Percentiles rank a stretch among this genome's conserved stretches.
Conservation (phyloP, 2,888 invertebrate genomes). For the Apodemia duryi region DNA sequence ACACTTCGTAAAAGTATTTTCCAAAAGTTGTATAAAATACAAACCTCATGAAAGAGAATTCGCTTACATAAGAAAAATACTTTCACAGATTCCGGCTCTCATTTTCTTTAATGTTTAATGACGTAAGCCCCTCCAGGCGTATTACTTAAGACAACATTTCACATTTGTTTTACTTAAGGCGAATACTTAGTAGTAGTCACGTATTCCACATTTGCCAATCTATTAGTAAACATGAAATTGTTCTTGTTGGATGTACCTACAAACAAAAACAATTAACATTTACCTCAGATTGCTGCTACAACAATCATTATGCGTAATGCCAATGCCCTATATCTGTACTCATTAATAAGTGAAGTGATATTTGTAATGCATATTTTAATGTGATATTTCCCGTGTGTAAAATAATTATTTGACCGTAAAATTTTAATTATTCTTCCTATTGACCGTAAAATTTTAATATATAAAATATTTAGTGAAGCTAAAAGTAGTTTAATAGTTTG, state of each 20-base stretch:
- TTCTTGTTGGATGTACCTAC: neutral
- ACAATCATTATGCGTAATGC: neutral
- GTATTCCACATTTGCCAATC: slow-evolving; percentile 16
- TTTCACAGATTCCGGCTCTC: slow-evolving; percentile 9
- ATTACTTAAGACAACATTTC: slow-evolving; percentile 14
- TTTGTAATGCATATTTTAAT: neutral
- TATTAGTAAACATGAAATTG: slow-evolving; percentile 10
- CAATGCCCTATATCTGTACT: neutral
- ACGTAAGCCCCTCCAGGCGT: slow-evolving; percentile 9
- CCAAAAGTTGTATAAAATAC: neutral
- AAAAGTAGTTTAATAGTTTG: neutral
- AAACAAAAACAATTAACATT: neutral
- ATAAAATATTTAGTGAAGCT: neutral
- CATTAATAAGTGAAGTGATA: slow-evolving; percentile 3
- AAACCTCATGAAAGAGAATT: neutral
- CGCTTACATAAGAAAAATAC: slow-evolving; percentile 10
- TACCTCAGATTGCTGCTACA: neutral
- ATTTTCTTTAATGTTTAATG: slow-evolving; percentile 15
- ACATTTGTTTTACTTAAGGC: slow-evolving; percentile 14
- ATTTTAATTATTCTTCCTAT: neutral
- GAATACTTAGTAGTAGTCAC: slow-evolving; percentile 19
- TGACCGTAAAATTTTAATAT: no score
- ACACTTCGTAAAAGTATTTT: neutral
- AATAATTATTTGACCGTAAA: neutral
- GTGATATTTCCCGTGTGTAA: slow-evolving; percentile 1